Conservation (phyloP, 2,797 vertebrate genomes). For the Sebastes itinus region DNA sequence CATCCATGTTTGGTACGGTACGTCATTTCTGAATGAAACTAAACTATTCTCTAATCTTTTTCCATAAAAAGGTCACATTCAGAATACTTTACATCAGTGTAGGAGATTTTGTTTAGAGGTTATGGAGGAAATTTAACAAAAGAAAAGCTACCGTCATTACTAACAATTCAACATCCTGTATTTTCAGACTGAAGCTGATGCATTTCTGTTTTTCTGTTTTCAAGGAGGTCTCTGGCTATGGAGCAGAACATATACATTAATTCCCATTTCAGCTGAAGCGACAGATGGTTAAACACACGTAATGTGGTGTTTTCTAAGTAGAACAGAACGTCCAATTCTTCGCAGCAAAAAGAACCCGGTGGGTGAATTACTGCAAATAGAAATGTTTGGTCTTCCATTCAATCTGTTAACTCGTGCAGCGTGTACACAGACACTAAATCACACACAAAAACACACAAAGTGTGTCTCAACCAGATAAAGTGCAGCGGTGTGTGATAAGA, state of each 20-base stretch:
- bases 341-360: not conserved
- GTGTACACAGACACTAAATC: not conserved
- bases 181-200: not conserved
- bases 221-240: not conserved
- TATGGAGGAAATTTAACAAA: not conserved
- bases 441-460: not conserved
- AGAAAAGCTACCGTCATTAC: not conserved
- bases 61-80: not conserved
- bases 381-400: not conserved
- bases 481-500: not conserved
- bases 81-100: not conserved
- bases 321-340: not conserved
- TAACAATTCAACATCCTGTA: not conserved
- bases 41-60: not conserved
- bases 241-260: not conserved
- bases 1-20: not conserved
- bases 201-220: not conserved
- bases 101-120: not conserved
- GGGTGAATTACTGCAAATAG: not conserved
- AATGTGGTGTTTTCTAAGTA: not conserved
- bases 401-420: not conserved
- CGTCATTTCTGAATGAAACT: not conserved
- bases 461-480: not conserved
- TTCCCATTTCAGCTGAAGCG: not conserved
- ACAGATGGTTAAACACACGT: not conserved